phyloP scores from a whole-genome alignment of 2,797 vertebrate genomes.

The Chloroceryle inda region DNA sequence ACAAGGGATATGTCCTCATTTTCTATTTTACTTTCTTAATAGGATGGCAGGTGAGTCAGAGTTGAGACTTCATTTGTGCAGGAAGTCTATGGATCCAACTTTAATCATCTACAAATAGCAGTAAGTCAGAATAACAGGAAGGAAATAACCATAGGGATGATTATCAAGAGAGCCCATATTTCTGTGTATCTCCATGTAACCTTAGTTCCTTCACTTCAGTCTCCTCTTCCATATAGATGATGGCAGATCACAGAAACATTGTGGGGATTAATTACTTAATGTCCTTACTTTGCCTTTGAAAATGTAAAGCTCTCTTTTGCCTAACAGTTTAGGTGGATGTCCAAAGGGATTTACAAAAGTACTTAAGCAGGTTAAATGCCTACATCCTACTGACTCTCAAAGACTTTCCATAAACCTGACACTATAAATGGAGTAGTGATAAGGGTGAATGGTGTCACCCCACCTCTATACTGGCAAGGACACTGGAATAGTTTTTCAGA shows the following conservation, averaged over 20 bases:
- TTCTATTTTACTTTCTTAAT: slow-evolving; percentile 57
- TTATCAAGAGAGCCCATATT: background rate
- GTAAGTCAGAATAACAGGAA: slow-evolving; percentile 25
- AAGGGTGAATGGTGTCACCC: background rate
- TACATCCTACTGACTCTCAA: background rate
- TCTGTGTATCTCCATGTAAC: background rate
- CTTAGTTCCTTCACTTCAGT: background rate
- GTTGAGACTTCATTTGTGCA: slow-evolving; percentile 37
- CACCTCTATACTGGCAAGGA: background rate
- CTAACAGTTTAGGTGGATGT: slow-evolving; percentile 26
- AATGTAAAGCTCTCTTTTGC: slow-evolving; percentile 29
- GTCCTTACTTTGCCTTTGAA: slow-evolving; percentile 48
- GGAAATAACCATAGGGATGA: slow-evolving; percentile 2
- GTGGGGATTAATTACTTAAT: background rate
- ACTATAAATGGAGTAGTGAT: background rate
- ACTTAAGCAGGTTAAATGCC: slow-evolving; percentile 60
- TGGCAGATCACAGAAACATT: background rate
- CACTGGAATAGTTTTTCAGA: background rate
- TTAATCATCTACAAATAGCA: slow-evolving; percentile 37
- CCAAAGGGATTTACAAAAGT: slow-evolving; percentile 62
- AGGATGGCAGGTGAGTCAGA: slow-evolving; percentile 54
- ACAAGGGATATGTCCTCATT: slow-evolving; percentile 23
- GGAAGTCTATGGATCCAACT: slow-evolving; percentile 42
- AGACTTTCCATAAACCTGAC: slow-evolving; percentile 21
- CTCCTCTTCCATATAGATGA: background rate